These are phyloP conservation scores for Neomicropteryx cornuta DNA, from an alignment of 1,140 invertebrate genomes.

Conservation along the genomic window DNA sequence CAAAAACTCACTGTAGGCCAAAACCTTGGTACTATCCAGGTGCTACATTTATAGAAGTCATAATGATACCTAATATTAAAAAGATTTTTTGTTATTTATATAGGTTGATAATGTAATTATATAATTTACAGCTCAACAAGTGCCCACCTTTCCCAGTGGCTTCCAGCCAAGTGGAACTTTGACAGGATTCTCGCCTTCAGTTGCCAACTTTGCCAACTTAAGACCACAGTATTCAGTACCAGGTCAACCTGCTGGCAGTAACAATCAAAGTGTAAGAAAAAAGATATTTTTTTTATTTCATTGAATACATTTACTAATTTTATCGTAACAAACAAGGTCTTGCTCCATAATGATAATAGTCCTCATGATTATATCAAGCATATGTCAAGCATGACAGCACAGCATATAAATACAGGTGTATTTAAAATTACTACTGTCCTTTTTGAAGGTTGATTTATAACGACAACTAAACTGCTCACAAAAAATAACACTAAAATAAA, in stretches of 20 bases:
- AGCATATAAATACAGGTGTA: too few species aligned
- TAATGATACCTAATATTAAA: too few species aligned
- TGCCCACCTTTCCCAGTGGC: conserved; percentile 68
- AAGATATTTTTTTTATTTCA: neutral
- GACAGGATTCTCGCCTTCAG: conserved; percentile 51
- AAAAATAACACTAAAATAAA: too few species aligned
- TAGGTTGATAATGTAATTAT: too few species aligned
- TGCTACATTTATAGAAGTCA: too few species aligned
- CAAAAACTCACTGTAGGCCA: too few species aligned
- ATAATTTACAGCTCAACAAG: conserved; percentile 59
- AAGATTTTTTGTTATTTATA: too few species aligned
- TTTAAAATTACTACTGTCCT: too few species aligned
- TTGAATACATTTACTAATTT: neutral
- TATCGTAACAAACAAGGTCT: neutral
- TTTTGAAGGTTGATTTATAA: too few species aligned
- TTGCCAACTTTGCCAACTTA: conserved; percentile 77
- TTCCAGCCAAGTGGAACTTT: conserved; percentile 60
- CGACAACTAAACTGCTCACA: too few species aligned
- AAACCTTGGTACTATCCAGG: too few species aligned
- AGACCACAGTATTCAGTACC: conserved; percentile 85
- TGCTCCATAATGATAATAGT: neutral
- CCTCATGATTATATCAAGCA: neutral
- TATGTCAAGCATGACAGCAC: neutral
- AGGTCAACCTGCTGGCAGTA: conserved; percentile 49
- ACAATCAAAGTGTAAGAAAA: conserved; percentile 27